Evolutionary conservation across 2,888 invertebrate genomes (phyloP), one percentile per base, ranked within the genome.

Genomic region (Ennomos fuscantarius): DNA sequence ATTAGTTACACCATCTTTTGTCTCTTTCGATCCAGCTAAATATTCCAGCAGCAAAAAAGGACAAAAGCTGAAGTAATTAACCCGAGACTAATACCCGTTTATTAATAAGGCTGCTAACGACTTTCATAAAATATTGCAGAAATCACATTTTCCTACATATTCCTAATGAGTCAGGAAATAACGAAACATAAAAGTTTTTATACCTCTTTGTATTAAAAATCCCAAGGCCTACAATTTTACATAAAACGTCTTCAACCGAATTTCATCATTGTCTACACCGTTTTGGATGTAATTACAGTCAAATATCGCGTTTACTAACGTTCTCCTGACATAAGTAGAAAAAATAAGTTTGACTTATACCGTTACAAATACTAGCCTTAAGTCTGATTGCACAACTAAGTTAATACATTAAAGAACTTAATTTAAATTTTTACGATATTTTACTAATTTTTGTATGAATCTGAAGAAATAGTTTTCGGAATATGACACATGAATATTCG

Each of bases 191-290:
- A 52, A 51, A 39, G n/a, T n/a, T 41, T 58, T 59, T 50, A 62
- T 62, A 55, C 48, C 56, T n/a, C 64, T 55, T 62, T 65, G 64
- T 65, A 55, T 46, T 37, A 53, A 56, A 56, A 57, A 57, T 62
- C 58, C 53, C 62, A 60, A 62, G 55, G 57, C 32, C 48, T 57
- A 9, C 35, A 43, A 37, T 44, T 53, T 13, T 51, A 61, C 51
- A 54, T 62, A 47, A 45, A 15, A 47, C 50, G 1, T 5, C 47
- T 37, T 37, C 56, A 55, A 46, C 48, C 55, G 11, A 62, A 44
- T 60, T 56, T 59, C 42, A 31, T 36, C 8, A 44, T 36, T 46
- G 15, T 50, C 37, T 42, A n/a, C 39, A 49, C 54, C 8, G 39
- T 48, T 50, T 62, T 42, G 45, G 10, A 41, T 37, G 44, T 6